phyloP scores from a whole-genome alignment of 2,113 vertebrate species.

The Eubucco bourcierii region DNA sequence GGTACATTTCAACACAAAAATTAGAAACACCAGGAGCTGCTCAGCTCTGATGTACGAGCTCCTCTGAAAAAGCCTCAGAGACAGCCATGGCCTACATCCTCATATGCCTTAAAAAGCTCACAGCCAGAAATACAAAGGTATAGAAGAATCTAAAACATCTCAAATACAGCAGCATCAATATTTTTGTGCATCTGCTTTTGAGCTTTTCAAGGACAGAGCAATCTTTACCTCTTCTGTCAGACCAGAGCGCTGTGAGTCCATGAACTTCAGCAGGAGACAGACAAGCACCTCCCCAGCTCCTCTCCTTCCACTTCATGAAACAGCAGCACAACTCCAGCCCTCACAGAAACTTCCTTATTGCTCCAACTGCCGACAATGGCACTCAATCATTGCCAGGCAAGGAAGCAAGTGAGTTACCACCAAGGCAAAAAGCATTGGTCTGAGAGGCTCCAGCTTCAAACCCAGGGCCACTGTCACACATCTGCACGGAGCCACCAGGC shows the following conservation, averaged over 20 bases:
- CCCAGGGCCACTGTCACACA: background rate
- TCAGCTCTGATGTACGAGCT: background rate
- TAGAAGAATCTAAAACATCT: background rate
- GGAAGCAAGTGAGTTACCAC: background rate
- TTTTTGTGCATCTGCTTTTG: background rate
- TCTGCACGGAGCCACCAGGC: accelerated
- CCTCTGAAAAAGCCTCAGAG: background rate
- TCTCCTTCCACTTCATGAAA: background rate
- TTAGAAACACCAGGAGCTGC: background rate
- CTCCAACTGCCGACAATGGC: background rate
- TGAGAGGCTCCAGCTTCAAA: background rate
- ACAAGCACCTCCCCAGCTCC: background rate
- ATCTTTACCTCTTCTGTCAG: background rate
- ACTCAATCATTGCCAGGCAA: background rate
- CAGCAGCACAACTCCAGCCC: background rate
- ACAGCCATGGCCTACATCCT: background rate
- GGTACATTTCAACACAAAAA: background rate
- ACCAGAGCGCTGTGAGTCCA: background rate
- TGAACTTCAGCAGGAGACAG: accelerated
- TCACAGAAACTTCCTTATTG: conserved; percentile 17
- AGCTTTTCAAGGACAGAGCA: background rate
- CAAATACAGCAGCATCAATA: background rate
- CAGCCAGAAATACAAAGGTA: background rate
- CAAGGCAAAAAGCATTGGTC: background rate
- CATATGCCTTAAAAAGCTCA: background rate